phyloP scores from a whole-genome alignment of 2,113 vertebrate species.

The Plotosus lineatus region DNA sequence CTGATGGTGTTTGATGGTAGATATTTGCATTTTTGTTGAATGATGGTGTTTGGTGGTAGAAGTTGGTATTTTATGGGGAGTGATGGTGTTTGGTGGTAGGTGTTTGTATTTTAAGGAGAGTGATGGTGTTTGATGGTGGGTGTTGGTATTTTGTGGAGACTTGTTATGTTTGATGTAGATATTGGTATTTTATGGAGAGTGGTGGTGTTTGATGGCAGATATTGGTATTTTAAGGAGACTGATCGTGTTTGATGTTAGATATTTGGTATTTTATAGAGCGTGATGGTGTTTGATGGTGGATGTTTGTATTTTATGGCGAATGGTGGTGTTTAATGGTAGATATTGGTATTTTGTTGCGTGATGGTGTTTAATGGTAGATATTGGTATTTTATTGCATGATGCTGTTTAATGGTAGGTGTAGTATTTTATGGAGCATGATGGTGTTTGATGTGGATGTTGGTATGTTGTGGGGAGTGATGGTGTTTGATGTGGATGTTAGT shows the following conservation, averaged over 20 bases:
- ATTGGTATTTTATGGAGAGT: not conserved
- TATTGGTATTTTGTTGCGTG: not conserved
- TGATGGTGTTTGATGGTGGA: not conserved
- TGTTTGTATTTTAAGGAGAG: not conserved
- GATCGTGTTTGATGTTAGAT: not conserved
- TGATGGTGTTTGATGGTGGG: not conserved
- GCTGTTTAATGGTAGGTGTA: not conserved
- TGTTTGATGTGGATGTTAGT: not conserved
- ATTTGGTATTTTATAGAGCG: too few relatives aligned
- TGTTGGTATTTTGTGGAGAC: not conserved
- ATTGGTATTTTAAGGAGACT: not conserved
- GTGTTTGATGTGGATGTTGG: not conserved
- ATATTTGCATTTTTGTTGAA: not conserved
- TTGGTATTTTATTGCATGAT: not conserved
- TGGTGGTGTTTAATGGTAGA: not conserved
- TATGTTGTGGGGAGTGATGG: not conserved
- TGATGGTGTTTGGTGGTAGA: not conserved
- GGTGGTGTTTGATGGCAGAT: not conserved
- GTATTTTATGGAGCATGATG: not conserved
- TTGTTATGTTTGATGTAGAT: not conserved
- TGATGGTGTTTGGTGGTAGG: not conserved
- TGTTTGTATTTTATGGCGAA: not conserved
- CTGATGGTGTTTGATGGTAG: not conserved
- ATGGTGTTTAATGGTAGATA: not conserved
- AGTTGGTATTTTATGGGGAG: not conserved